Evolutionary conservation across 2,113 vertebrate genomes (phyloP), one percentile per base, ranked within the genome.

Genomic region (Vimba vimba): DNA sequence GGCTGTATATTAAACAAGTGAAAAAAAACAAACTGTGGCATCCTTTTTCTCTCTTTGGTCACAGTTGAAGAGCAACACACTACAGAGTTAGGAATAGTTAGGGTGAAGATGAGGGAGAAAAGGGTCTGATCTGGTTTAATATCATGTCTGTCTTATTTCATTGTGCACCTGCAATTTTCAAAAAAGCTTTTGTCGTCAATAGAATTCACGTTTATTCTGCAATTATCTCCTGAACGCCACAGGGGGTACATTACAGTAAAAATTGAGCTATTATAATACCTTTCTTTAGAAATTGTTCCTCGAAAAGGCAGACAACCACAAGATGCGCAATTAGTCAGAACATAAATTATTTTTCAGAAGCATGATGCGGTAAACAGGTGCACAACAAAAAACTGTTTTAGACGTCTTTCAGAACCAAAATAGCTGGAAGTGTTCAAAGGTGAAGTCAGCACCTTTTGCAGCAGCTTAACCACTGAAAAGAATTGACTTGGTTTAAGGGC

Each of bases 171-270:
- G 74, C 60, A 23, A 59, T n/a, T 57, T 79, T 76, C 57, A 83
- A 75, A 83, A 79, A 75, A 82, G 68, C 60, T 86, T 88, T 86
- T 81, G 86, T 50, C 23, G 60, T 71, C 64, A 19, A 60, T 11
- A 68, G 59, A 79, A 66, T 68, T 84, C 36, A 68, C 75, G 83
- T 87, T 87, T 83, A 75, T 87, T 86, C 50, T 13, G 79, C 66
- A 89, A 85, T 89, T 87, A 87, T 83, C 86, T 79, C 57, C 64
- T 75, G 85, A 30, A 64, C 25, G 19, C 45, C 57, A 83, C 27
- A 27, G 74, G 66, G 64, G 60, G 43, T 71, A 10, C 43, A 69
- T 33, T 45, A 30, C 66, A 4, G 33, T 79, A 83, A 89, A 83
- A 74, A 86, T 73, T 45, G 25, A 62, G 60, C 79, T 82, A 77